Evolutionary conservation across 1,140 invertebrate genomes (phyloP), one percentile per base, ranked within the genome.

Genomic region (Dendrolimus kikuchii): DNA sequence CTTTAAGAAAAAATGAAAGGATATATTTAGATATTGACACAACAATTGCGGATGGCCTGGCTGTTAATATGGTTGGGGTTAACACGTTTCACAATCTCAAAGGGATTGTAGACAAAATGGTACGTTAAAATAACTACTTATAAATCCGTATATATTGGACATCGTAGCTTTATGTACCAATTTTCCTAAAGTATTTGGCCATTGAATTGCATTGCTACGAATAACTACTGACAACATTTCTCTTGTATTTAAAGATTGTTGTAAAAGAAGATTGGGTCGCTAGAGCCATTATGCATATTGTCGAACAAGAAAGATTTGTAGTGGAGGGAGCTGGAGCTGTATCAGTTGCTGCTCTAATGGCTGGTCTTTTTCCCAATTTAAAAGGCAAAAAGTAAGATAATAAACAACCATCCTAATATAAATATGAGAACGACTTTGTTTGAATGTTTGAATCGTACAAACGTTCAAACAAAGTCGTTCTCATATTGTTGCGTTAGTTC

Each of bases 231-330:
- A 23, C 23, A 23, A 23, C 23, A 23, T 2, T 23, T 23, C 23
- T 23, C 23, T 36, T 40, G 7, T 5, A 41, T 9, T 51, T 47
- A 9, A 38, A 91, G 90, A 77, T 92, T 8, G 89, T 93, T 7
- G 93, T 95, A 2, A 93, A 91, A 71, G 94, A 95, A 84, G 93
- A 94, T 74, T 95, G 92, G 90, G 97, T 98, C 49, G 95, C 96
- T 1, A 90, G 97, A 63, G 92, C 96, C 6, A 97, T 98, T 57
- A 88, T 98, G 63, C 90, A 95, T 46, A 77, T 98, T 39, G 90
- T 98, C 0, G 96, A 98, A 86, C 89, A 93, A 53, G 96, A 98
- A 78, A 97, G 97, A 77, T 94, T 93, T 60, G 95, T 98, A 1
- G 94, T 98, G 0, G 97, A 98, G 88, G 97, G 95, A 0, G 95